Conservation (phyloP, 2,797 vertebrate species). For the Siniperca undulata region DNA sequence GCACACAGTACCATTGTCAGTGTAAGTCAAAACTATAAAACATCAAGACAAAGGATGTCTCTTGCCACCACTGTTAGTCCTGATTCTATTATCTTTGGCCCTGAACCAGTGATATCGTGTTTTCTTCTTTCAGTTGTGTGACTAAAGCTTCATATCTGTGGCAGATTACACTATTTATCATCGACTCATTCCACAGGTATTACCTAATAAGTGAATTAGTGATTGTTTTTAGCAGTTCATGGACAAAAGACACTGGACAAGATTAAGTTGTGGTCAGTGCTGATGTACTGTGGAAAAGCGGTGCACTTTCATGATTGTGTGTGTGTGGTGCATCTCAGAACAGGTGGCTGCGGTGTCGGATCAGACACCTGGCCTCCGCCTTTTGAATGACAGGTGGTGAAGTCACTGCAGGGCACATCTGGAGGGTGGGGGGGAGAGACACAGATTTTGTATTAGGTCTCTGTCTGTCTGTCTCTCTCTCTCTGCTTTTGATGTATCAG, state of each 20-base stretch:
- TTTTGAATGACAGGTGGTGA: slow-evolving; percentile 78
- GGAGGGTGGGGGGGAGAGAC: slow-evolving; percentile 40
- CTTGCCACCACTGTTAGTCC: slow-evolving; percentile 43
- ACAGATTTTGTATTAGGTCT: slow-evolving; percentile 52
- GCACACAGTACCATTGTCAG: slow-evolving; percentile 46
- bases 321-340: slow-evolving; percentile 40
- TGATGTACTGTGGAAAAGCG: slow-evolving; percentile 52
- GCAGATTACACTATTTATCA: slow-evolving; percentile 74
- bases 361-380: slow-evolving; percentile 72
- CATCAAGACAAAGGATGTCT: slow-evolving; percentile 60
- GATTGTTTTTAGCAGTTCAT: slow-evolving; percentile 61
- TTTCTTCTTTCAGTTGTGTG: slow-evolving; percentile 50
- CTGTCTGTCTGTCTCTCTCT: slow-evolving; percentile 22
- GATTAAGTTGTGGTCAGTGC: slow-evolving; percentile 57
- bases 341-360: slow-evolving; percentile 69
- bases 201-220: slow-evolving; percentile 71
- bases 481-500: slow-evolving; percentile 65
- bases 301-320: slow-evolving; percentile 3
- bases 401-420: slow-evolving; percentile 75
- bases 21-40: slow-evolving; percentile 58
- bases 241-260: slow-evolving; percentile 35
- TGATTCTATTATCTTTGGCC: slow-evolving; percentile 55
- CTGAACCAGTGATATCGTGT: slow-evolving; percentile 55
- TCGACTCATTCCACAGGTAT: slow-evolving; percentile 66
- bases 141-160: slow-evolving; percentile 65